These are phyloP conservation scores for Brachionus asplanchnoidis DNA, from an alignment of 1,140 invertebrate species.

Conservation along the genomic window DNA sequence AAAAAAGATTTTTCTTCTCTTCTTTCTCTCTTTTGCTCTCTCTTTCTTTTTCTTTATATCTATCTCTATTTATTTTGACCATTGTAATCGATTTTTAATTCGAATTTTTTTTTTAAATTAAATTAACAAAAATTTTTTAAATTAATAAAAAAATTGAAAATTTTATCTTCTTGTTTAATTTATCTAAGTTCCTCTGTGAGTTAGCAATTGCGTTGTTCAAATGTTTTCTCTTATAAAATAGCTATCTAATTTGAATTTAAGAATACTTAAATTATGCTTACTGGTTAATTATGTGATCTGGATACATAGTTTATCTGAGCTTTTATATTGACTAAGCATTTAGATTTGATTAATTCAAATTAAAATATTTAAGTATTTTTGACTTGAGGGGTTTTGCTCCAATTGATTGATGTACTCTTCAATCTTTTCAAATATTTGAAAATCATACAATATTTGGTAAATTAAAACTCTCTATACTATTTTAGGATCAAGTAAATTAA, in stretches of 20 bases:
- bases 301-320: background rate
- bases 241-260: background rate
- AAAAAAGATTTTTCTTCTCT: background rate
- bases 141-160: background rate
- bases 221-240: background rate
- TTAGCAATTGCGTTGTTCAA: background rate
- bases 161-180: background rate
- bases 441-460: too few relatives aligned
- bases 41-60: background rate
- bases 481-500: too few relatives aligned
- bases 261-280: background rate
- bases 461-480: too few relatives aligned
- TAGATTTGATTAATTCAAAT: background rate
- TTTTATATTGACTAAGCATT: background rate
- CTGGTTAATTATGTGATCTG: background rate
- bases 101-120: conserved; percentile 14
- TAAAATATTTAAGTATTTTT: background rate
- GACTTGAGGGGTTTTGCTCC: background rate
- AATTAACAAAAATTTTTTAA: background rate
- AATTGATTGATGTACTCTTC: background rate
- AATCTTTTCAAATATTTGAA: too few relatives aligned
- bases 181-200: background rate
- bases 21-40: too few relatives aligned
- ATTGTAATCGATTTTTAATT: conserved; percentile 32
- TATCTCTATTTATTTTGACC: background rate